Conservation (phyloP, 2,113 vertebrate species). For the Trematomus loennbergii region DNA sequence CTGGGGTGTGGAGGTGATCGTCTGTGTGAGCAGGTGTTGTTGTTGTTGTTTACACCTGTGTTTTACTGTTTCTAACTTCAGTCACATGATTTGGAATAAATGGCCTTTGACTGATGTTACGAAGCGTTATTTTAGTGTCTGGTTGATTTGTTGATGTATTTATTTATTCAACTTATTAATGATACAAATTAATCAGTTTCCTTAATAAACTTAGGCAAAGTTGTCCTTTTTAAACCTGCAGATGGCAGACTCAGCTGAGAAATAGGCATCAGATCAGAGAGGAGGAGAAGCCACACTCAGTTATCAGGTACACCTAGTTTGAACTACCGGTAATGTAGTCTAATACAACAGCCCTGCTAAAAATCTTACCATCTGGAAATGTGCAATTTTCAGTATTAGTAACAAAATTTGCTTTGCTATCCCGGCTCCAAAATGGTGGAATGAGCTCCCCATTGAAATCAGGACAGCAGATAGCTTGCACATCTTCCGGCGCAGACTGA, state of each 20-base stretch:
- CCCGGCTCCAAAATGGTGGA: too few species aligned
- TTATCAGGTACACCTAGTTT: constrained; percentile 3
- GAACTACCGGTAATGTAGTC: not conserved
- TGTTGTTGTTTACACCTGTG: not conserved
- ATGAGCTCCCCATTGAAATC: too few species aligned
- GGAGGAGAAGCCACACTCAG: not conserved
- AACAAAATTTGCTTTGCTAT: too few species aligned
- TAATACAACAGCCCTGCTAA: not conserved
- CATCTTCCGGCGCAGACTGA: too few species aligned
- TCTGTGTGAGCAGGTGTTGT: not conserved
- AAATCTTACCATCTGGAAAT: not conserved
- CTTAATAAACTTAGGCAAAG: not conserved
- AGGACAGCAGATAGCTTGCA: too few species aligned
- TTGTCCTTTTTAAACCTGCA: constrained; percentile 62
- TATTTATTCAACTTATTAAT: not conserved
- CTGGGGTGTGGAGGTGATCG: too few species aligned
- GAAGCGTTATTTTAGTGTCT: not conserved
- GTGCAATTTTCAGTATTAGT: too few species aligned
- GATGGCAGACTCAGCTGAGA: constrained; percentile 75
- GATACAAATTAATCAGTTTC: not conserved
- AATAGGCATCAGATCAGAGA: constrained; percentile 10
- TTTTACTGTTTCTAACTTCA: not conserved
- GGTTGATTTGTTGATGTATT: not conserved
- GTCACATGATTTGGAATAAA: not conserved
- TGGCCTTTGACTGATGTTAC: not conserved